Base-by-base conservation (phyloP, 2,797 vertebrate species). In the Phalloptychus januarius region DNA sequence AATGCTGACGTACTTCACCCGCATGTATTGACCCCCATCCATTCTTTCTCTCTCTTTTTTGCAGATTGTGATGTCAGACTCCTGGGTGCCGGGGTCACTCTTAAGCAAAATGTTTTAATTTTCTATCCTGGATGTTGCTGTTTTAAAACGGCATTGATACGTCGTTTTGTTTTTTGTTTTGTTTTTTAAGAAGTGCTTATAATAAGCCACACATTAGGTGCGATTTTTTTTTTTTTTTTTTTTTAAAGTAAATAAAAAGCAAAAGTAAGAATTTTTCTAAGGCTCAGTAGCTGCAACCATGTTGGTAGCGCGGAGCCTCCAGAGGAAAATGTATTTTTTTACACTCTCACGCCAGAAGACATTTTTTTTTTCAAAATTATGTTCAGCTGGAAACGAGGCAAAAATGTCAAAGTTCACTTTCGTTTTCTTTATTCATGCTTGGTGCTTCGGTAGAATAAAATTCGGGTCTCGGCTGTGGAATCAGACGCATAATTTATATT, bases 11-110 rank as follows among this genome's bases (percentile, higher is more conserved):
- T 90, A 75, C 93, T 91, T 93, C 90, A 94, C 94, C 86, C 31
- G 93, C 89, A 88, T 96, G 95, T 94, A 96, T 97, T 97, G 95
- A 96, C 86, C 91, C 93, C 72, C 95, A 94, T 95, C 95, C 95
- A 5, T 96, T 93, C 92, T 92, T 83, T 91, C 82, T 88, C 80
- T 84, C 79, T 90, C 94, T 96, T 93, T 56, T 56, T 97, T 97
- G 87, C 97, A 98, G 97, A 97, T 98, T 98, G 96, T 98, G 97
- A 97, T 97, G 96, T 96, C 96, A 97, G 94, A 96, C 95, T 96
- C 95, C 96, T 96, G 96, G 96, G 96, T 97, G 94, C 96, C 95
- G 94, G 95, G 95, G 96, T 97, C 96, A 96, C 93, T 95, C 88
- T 92, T 82, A 94, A 63, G 33, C 58, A 63, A 86, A 91, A 93